These are phyloP conservation scores for Melanocharis versteri DNA, from an alignment of 2,113 vertebrate species.

Conservation along the genomic window DNA sequence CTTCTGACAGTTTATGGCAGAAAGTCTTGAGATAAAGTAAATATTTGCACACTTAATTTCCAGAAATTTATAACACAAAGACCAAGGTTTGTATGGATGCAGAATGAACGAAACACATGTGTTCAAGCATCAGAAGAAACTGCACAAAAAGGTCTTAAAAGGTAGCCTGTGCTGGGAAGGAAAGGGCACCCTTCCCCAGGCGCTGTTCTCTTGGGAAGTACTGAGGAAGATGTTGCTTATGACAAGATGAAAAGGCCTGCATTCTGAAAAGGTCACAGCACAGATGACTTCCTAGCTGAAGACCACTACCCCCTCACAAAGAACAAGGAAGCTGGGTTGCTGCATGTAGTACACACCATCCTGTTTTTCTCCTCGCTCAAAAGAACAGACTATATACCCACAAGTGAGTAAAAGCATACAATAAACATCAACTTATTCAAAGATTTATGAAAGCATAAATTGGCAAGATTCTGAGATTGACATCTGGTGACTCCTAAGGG, in stretches of 20 bases:
- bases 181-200: neutral
- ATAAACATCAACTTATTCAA: neutral
- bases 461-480: neutral
- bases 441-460: neutral
- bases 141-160: neutral
- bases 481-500: neutral
- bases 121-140: neutral
- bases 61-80: neutral
- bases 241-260: neutral
- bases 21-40: neutral
- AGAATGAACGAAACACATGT: neutral
- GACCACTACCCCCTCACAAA: neutral
- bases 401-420: neutral
- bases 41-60: neutral
- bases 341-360: neutral
- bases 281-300: neutral
- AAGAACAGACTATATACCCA: neutral
- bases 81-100: neutral
- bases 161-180: neutral
- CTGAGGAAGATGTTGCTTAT: neutral
- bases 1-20: neutral
- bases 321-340: neutral
- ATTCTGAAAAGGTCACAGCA: neutral
- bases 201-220: neutral
- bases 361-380: neutral